Conservation (phyloP, 2,888 invertebrate genomes). For the Acanthacorydalis orientalis region DNA sequence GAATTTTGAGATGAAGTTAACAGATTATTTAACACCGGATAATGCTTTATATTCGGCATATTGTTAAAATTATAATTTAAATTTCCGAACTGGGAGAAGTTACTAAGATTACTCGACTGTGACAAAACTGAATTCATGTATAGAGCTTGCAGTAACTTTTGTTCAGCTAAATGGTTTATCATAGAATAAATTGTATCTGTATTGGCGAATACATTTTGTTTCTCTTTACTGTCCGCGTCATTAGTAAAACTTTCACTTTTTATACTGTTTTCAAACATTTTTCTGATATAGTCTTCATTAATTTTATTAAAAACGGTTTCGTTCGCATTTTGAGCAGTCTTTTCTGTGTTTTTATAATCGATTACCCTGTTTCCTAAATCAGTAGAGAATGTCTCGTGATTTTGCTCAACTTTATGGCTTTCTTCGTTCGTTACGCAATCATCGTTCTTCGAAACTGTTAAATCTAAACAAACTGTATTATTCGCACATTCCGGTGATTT, state of each 20-base stretch:
- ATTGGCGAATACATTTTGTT: constrained; percentile 12
- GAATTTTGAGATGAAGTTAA: constrained; percentile 11
- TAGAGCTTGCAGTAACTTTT: constrained; percentile 28
- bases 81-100: constrained; percentile 11
- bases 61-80: neutral
- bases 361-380: neutral
- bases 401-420: too few relatives aligned
- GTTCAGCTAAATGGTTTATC: constrained; percentile 26
- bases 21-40: constrained; percentile 24
- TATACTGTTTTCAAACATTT: constrained; percentile 14
- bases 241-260: constrained; percentile 14
- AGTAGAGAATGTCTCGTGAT: too few relatives aligned
- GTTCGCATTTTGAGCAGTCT: neutral
- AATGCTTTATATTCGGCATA: constrained; percentile 1
- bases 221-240: constrained; percentile 11
- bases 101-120: constrained; percentile 11
- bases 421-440: neutral
- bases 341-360: neutral
- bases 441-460: neutral
- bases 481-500: neutral
- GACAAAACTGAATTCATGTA: constrained; percentile 26
- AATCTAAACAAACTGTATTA: constrained; percentile 4
- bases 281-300: constrained; percentile 7
- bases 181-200: constrained; percentile 23
- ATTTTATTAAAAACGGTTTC: constrained; percentile 4